Evolutionary conservation across 92 coral and sea anemone genomes (phyloP).

Genomic region (Virgularia gustaviana): DNA sequence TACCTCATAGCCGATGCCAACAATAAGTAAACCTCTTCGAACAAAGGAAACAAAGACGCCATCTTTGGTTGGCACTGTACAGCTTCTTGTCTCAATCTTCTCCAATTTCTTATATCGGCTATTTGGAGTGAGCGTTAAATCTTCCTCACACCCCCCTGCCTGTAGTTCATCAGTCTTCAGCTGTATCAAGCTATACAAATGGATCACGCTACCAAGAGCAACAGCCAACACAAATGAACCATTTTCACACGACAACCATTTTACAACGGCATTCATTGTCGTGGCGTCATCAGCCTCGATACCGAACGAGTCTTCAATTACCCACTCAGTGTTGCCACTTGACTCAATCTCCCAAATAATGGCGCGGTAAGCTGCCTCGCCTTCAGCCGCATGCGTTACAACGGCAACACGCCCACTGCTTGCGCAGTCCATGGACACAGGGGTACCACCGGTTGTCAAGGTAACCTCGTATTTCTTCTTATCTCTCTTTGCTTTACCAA

Average conservation of each 20-base stretch:
- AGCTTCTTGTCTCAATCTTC: slow-evolving; percentile 5
- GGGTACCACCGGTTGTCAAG: slow-evolving; percentile 8
- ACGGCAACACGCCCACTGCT: slow-evolving; percentile 91
- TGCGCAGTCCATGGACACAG: slow-evolving; percentile 81
- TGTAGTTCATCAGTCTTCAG: neutral
- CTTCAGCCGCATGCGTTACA: slow-evolving; percentile 45
- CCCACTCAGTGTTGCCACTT: slow-evolving; percentile 91
- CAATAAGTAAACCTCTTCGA: slow-evolving; percentile 87
- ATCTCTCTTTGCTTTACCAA: neutral
- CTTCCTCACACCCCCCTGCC: neutral
- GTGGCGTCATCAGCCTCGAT: slow-evolving; percentile 64
- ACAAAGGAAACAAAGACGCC: slow-evolving; percentile 67
- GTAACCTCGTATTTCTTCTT: neutral
- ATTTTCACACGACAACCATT: slow-evolving; percentile 92
- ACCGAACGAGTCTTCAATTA: slow-evolving; percentile 71
- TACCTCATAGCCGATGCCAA: slow-evolving; percentile 94
- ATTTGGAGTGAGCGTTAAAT: neutral
- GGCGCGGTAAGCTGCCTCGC: slow-evolving; percentile 58
- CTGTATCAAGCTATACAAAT: slow-evolving; percentile 17
- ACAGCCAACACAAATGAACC: slow-evolving; percentile 81
- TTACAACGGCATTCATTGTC: slow-evolving; percentile 63
- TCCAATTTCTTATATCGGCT: slow-evolving; percentile 14
- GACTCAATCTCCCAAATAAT: slow-evolving; percentile 96
- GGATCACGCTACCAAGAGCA: slow-evolving; percentile 75
- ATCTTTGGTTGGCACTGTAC: neutral